Evolutionary conservation across 2,797 vertebrate genomes (phyloP), one percentile per base, ranked within the genome.

Genomic region (Hippocampus kuda): DNA sequence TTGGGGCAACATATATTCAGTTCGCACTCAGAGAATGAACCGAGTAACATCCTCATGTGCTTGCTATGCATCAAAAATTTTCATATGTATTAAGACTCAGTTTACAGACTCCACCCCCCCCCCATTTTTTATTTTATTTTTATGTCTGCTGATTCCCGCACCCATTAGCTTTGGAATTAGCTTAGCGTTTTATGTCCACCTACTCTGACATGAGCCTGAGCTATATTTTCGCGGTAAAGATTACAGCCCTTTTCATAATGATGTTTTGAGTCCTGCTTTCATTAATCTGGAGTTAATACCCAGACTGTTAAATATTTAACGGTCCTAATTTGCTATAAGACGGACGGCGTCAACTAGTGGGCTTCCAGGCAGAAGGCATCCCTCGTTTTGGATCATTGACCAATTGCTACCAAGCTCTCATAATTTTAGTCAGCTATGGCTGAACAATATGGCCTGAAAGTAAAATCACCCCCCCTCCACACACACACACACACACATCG

Each of bases 241-340:
- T 83, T 77, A 77, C 48, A 76, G 75, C 75, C 68, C 48, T 75
- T 80, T 75, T 68, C 68, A 57, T 75, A 79, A 78, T 77, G 70
- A 84, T 80, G 75, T 69, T 70, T 71, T 75, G 65, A 69, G 76
- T 77, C 70, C 54, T 65, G 70, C 69, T 64, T 81, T 85, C 82
- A 89, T 91, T 83, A 82, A 87, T 88, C 87, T 83, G 72, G 70
- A 83, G 77, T 82, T 89, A 89, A 76, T 89, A 88, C 81, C 81
- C 76, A 81, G 72, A 82, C 66, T 80, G 81, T 85, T 90, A 85
- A 91, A 90, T 91, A 91, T 91, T 91, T 88, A 83, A 88, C 84
- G 75, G 68, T 74, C 70, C 76, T 81, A 63, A 85, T 90, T 89
- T 90, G 75, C 83, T 63, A 72, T 18, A 60, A 60, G 27, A 60